Evolutionary conservation across 2,113 vertebrate genomes (phyloP), one percentile per base, ranked within the genome.

Genomic region (Cyrtonyx montezumae): DNA sequence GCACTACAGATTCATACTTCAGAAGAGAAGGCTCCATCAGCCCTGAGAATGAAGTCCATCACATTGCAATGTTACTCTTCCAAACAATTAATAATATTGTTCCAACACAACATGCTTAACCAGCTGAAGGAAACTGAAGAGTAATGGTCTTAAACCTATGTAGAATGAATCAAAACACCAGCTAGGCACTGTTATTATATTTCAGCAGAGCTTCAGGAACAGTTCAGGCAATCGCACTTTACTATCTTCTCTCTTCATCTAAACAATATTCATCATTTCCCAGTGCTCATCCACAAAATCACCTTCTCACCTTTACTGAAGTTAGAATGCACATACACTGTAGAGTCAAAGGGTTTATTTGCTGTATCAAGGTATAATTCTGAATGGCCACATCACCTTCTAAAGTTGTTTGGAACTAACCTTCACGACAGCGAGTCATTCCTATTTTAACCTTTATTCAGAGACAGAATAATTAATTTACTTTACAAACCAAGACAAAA

Each of bases 101-200:
- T 37, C 73, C 30, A 82, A 9, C 0, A 1, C 67, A 79, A 37
- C 1, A 1, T 16, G 61, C 9, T 8, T 48, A 61, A 61, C 5
- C 11, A 76, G 22, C 26, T 34, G 23, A 90, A 71, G 49, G 15
- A 84, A 91, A 78, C 2, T 23, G 74, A 48, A 82, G 21, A 84
- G 3, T 5, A 91, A 55, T 2, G 79, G 36, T 22, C 23, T 53
- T 34, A 84, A 53, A 11, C 2, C 10, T 65, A 19, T 0, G 0
- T 2, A 75, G 28, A 62, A 73, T 12, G 56, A 78, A 85, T 75
- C 15, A 87, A 77, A 74, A 5, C 12, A 63, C 25, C 51, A 78
- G 17, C 21, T 51, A 46, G 7, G 65, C 67, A 30, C 7, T 4
- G 0, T 46, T 71, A 51, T 16, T 46, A 26, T 17, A 30, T 14